Base-by-base conservation (phyloP, 2,888 invertebrate species). In the Clivina fossor region DNA sequence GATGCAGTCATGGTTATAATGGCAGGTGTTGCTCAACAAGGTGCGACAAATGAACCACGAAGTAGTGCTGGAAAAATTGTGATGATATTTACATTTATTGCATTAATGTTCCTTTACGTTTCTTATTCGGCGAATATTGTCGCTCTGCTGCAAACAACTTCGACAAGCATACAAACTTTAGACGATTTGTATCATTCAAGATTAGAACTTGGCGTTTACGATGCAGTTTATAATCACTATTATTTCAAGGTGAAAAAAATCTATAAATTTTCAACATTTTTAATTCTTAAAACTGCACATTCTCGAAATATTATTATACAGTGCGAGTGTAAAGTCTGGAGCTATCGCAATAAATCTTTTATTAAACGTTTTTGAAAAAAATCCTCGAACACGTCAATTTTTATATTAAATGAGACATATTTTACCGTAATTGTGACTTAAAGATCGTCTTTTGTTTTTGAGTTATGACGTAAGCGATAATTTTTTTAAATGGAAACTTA, bases 51-150 rank as follows among this genome's bases (percentile, higher is more conserved):
- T 4, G 72, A 77, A 63, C 78, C 78, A 0, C 64, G 60, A 19
- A 76, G 76, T 7, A 64, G 63, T 7, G 69, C 77, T 69, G 81
- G 81, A 13, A 71, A 79, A 47, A 68, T 69, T 13, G 64, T 68
- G 0, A 67, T 68, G 2, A 62, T 72, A 19, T 66, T 69, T 24
- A 60, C 67, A 0, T 68, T 71, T 47, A 54, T 68, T 4, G 70
- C 75, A 0, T 67, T 79, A 11, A 78, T 80, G 78, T 78, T 80
- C 47, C 67, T 85, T 11, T 84, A 83, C 67, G 80, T 82, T 0
- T 81, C 85, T 0, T 85, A 84, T 65, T 80, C 84, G 0, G 85
- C 85, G 0, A 83, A 82, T 66, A 83, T 86, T 37, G 83, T 86
- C 1, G 84, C 83, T 4, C 70, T 86, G 7, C 74, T 85, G 2